Evolutionary conservation across 2,113 vertebrate genomes (phyloP), one percentile per base, ranked within the genome.

Genomic region (Phasianus colchicus): DNA sequence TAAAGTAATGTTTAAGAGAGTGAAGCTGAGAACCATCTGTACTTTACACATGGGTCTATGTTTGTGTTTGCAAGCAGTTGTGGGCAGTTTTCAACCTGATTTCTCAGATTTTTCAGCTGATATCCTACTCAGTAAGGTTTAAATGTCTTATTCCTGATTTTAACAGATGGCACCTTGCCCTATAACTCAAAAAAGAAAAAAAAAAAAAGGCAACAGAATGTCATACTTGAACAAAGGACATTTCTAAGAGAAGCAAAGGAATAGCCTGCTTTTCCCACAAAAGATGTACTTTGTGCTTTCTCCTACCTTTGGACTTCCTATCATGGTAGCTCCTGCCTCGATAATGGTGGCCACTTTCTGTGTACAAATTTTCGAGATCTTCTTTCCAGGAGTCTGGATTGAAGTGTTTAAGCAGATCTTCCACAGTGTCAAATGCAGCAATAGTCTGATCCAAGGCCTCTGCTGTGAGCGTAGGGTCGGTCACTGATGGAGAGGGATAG

Each of bases 361-460:
- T 97, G 95, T 99, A 99, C 61, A 99, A 97, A 94, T 97, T 98
- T 84, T 99, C 98, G 4, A 99, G 98, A 89, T 99, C 99, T 74
- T 99, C 98, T 94, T 97, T 98, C 99, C 99, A 99, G 7, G 98
- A 98, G 8, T 98, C 97, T 0, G 99, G 99, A 88, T 98, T 99
- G 61, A 99, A 98, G 90, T 98, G 97, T 90, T 96, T 98, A 38
- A 99, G 97, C 25, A 99, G 97, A 74, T 99, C 98, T 87, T 99
- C 99, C 81, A 99, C 98, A 0, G 99, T 99, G 89, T 99, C 98
- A 72, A 99, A 99, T 2, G 97, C 97, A 24, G 99, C 98, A n/a
- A 99, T 96, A 67, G 98, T 98, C 95, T 98, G 97, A 97, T 99
- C 99, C 97, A 99, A 96, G 2, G 98, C 98, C 25, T 99, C 98